Base-by-base conservation (phyloP, 2,113 vertebrate species). In the Hemiscyllium ocellatum region DNA sequence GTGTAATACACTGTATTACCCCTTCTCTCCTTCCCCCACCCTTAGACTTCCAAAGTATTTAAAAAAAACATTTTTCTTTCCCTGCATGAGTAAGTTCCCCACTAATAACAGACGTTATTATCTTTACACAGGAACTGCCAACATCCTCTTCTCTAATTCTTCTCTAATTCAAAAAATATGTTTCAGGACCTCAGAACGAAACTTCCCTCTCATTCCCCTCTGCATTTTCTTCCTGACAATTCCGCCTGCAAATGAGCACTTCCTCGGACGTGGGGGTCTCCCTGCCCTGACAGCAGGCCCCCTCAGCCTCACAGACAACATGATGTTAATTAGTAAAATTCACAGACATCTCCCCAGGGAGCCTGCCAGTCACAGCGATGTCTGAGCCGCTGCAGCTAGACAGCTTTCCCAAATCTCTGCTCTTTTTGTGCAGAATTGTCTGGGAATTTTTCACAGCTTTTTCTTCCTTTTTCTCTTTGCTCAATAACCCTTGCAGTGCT, bases 101-200 rank as follows among this genome's bases (percentile, higher is more conserved):
- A 96, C 96, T 3, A 96, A 97, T 97, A 96, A 97, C 56, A 96
- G 96, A 96, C 97, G 96, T 97, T 97, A 96, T 97, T 97, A 97
- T 97, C 97, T 97, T 96, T 42, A 0, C 37, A 96, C 97, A 97
- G 97, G 97, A 97, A 97, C 97, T 97, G 96, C 96, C 97, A 97
- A 97, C 97, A 97, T 97, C 97, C 97, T 97, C 96, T 97, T 97
- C 96, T 96, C 97, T 96, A 97, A 97, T 91, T 56, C 87, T 91
- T 96, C 96, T 95, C 96, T 97, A 97, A 97, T 97, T 96, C 78
- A 96, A 97, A 97, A 97, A 97, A 97, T 97, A 96, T 97, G 97
- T 72, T n/a, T 91, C 69, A 0, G 76, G 96, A 90, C 0, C 87
- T 96, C 96, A 96, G 95, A 96, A 96, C 83, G 68, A 70, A 96